A percentile compares a stretch with the other conserved stretches of the same genome.
Conservation (phyloP, 2,888 invertebrate genomes). For the Saturnia japonica region DNA sequence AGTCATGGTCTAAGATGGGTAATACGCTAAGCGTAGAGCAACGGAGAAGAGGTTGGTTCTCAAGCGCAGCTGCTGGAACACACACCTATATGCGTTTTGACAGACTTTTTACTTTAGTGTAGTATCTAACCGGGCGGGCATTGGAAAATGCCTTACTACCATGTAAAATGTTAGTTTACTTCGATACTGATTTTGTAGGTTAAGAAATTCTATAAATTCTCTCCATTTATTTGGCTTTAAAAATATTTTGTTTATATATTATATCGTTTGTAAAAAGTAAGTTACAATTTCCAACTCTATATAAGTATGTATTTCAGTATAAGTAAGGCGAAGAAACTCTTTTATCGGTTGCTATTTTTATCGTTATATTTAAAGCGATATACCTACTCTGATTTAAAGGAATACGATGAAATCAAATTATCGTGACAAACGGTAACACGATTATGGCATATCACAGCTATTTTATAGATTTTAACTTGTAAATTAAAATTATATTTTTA, state of each 20-base stretch:
- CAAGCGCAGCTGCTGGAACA: neutral
- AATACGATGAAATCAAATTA: neutral
- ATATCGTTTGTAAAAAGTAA: neutral
- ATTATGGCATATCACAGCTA: neutral
- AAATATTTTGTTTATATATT: neutral
- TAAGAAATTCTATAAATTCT: too few species aligned
- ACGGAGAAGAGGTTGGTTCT: neutral
- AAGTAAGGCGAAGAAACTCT: neutral
- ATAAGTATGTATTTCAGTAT: neutral
- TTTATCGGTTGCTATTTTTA: neutral
- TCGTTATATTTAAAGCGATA: neutral
- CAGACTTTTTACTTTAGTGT: too few species aligned
- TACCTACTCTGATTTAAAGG: neutral
- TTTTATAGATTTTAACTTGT: neutral
- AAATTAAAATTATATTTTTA: neutral
- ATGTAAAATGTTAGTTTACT: too few species aligned
- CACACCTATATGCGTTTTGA: neutral
- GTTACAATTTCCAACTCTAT: neutral
- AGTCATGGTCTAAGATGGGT: too few species aligned
- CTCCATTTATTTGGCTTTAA: neutral
- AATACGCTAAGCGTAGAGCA: too few species aligned
- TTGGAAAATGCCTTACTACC: too few species aligned
- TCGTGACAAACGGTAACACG: neutral
- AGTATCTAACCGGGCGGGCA: too few species aligned
- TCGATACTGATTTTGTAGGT: too few species aligned